phyloP scores from a whole-genome alignment of 2,888 invertebrate genomes.

The Cistogaster globosa region DNA sequence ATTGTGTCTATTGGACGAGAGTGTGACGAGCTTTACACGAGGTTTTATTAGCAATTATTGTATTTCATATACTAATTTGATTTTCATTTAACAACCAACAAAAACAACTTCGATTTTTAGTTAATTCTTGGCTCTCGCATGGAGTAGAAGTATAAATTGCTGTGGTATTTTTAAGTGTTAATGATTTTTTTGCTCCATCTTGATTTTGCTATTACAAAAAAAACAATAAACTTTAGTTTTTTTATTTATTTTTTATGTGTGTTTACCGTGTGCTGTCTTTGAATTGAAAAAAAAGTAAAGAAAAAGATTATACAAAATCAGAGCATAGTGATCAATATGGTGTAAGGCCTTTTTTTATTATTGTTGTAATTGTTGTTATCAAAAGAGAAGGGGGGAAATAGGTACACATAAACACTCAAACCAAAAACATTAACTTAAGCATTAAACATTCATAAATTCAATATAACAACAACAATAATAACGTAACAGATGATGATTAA shows the following conservation, averaged over 20 bases:
- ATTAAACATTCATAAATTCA: constrained; percentile 18
- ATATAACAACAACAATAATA: constrained; percentile 37
- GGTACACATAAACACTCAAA: not conserved
- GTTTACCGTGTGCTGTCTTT: constrained; percentile 21
- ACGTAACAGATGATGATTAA: constrained; percentile 57
- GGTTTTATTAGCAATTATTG: constrained; percentile 47
- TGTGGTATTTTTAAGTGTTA: constrained; percentile 28
- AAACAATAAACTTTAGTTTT: constrained; percentile 10
- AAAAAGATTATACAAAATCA: constrained; percentile 23
- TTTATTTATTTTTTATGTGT: not conserved
- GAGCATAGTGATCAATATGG: constrained; percentile 40
- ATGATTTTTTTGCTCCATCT: constrained; percentile 16
- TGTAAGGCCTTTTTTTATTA: constrained; percentile 16
- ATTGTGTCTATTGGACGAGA: constrained; percentile 20
- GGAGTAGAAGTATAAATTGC: constrained; percentile 65
- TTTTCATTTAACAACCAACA: constrained; percentile 64
- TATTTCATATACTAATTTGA: constrained; percentile 33
- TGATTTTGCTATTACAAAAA: constrained; percentile 10
- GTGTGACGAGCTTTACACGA: constrained; percentile 58
- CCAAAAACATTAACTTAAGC: not conserved
- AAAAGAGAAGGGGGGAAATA: constrained; percentile 12
- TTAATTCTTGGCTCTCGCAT: constrained; percentile 69
- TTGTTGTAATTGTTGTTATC: constrained; percentile 23
- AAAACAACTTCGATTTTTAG: constrained; percentile 72
- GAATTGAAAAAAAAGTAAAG: constrained; percentile 2